Evolutionary conservation across 2,888 invertebrate genomes (phyloP), one percentile per base, ranked within the genome.

Genomic region (Machimus rusticus): DNA sequence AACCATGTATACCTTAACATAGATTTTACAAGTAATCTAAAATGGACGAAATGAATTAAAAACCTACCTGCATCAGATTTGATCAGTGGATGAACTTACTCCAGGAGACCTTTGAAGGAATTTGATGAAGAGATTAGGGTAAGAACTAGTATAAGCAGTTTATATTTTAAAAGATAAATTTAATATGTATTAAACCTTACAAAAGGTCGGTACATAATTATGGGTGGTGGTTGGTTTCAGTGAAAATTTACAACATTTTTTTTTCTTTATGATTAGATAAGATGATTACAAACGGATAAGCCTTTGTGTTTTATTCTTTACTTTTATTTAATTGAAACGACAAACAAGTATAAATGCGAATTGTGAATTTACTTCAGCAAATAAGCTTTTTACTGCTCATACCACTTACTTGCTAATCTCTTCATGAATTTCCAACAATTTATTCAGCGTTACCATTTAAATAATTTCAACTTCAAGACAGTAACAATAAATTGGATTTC

Each of bases 41-140:
- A 66, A 87, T 78, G 87, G 87, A 86, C 66, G 43, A 84, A 84
- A 84, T 84, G 74, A 57, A 74, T 57, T 78, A 34, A 87, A 74
- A 74, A 88, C 88, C 88, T 88, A 88, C 90, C 89, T 90, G 89
- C 89, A 87, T 89, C 88, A 88, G 86, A 89, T 88, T 90, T 91
- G 92, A 92, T 92, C 92, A 92, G 92, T 92, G 92, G 92, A 92
- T 92, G 92, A 91, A 92, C 91, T 92, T 92, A 91, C 92, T 92
- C 92, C 92, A 92, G 92, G 92, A 92, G 91, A 92, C 92, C 92
- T 92, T 92, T 91, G 89, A 90, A 90, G 90, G 90, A 90, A 91
- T 90, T 91, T 90, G 90, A 90, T 92, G 92, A 92, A 92, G 92
- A 92, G 92, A 92, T 92, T 92, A 92, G 91, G 90, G 86, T 87